Evolutionary conservation across 2,797 vertebrate genomes (phyloP), one percentile per base, ranked within the genome.

Genomic region (Coregonus suidteri): DNA sequence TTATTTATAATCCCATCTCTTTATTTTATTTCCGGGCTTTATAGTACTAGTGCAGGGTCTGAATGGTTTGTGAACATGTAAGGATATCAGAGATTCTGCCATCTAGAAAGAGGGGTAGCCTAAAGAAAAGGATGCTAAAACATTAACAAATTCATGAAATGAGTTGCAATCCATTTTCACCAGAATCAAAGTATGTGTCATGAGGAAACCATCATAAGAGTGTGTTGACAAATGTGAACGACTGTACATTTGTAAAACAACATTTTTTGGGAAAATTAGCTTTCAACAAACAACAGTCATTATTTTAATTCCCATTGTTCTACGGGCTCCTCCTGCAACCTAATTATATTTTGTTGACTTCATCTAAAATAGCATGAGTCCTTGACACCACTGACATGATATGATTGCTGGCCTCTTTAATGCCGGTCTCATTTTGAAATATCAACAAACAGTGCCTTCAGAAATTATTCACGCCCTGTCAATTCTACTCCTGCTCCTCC

Each of bases 271-370:
- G 25, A 34, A 31, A 66, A 30, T 66, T 66, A 31, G 30, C 25
- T n/a, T 59, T 59, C 15, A 59, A 59, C 1, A n/a, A n/a, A n/a
- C 16, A 30, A 65, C 11, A 14, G 6, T 65, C 9, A 30, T 65
- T 25, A 4, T 66, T 20, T 62, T 3, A 9, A 7, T 62, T 20
- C 7, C 4, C n/a, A 20, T 83, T 85, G 71, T 75, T 72, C 75
- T 79, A 59, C 34, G 56, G 78, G 75, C 84, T 84, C 79, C 76
- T 83, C 79, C 82, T 82, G 84, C 75, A 82, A 87, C 85, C 81
- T 81, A 84, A 84, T 87, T 85, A 85, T 83, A 68, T 82, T 82
- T 79, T 4, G 30, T 14, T 67, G 9, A 59, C 20, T 59, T 59
- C 3, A 59, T 59, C 56, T 59, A 59, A 56, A 16, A 6, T 20